These are phyloP conservation scores for Drosophila varians DNA, from an alignment of 1,140 invertebrate genomes.

Conservation along the genomic window DNA sequence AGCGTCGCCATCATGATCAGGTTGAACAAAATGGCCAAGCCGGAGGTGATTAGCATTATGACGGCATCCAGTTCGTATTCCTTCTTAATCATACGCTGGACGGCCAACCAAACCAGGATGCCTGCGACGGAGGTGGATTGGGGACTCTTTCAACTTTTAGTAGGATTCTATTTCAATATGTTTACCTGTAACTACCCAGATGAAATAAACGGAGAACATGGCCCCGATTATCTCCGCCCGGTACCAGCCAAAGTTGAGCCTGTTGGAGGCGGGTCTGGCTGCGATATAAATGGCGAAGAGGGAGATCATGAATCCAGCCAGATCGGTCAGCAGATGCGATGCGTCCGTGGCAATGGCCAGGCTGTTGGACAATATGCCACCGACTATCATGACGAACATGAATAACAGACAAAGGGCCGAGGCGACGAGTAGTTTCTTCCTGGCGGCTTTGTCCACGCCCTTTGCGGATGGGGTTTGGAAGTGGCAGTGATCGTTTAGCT, in stretches of 20 bases:
- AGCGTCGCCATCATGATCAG: constrained; percentile 89
- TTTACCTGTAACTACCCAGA: constrained; percentile 92
- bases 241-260: constrained; percentile 90
- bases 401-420: constrained; percentile 86
- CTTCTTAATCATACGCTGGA: constrained; percentile 88
- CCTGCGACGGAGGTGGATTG: constrained; percentile 78
- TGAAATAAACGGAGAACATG: constrained; percentile 87
- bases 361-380: constrained; percentile 90
- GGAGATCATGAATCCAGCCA: constrained; percentile 91
- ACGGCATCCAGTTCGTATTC: constrained; percentile 91
- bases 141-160: background rate
- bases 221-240: constrained; percentile 87
- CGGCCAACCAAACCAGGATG: constrained; percentile 92
- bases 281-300: constrained; percentile 89
- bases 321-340: constrained; percentile 91
- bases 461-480: constrained; percentile 84
- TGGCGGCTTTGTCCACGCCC: constrained; percentile 81
- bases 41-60: constrained; percentile 94
- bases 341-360: constrained; percentile 93
- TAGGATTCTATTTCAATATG: no score
- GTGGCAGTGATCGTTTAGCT: constrained; percentile 88
- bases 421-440: constrained; percentile 85
- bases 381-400: constrained; percentile 87
- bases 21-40: constrained; percentile 91
- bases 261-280: constrained; percentile 86